Base-by-base conservation (phyloP, 2,888 invertebrate species). In the Tinea trinotella region DNA sequence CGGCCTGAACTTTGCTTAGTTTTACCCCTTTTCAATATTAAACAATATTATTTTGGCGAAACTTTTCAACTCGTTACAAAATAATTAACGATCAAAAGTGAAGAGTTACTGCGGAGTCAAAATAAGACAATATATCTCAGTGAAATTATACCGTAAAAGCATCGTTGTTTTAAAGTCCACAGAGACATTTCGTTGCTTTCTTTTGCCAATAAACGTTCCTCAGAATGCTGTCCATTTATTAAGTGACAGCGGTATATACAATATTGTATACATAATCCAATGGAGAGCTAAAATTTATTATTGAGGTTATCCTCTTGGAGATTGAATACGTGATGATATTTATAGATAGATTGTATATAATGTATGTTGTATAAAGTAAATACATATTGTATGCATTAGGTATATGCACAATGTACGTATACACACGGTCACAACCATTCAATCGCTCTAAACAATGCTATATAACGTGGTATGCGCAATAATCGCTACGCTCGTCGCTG, bases 161-260 rank as follows among this genome's bases (percentile, higher is more conserved):
- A 50, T 50, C 50, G 24, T 13, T 24, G 24, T 50, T 50, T 50
- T 50, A 24, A 50, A 50, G 50, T 50, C 18, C 15, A 2, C 19
- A 3, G 5, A 46, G 46, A 18, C 17, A 44, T 44, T 44, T 17
- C 44, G 44, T 3, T 17, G 13, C 15, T 46, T 19, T 46, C 46
- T 17, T 19, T 40, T 1, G 46, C 3, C 46, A 46, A 46, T 46
- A 46, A 46, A 19, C 46, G 46, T 46, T 46, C 19, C 19, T 10
- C 3, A 40, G 40, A 15, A 15, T 40, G 7, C 6, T 1, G 40
- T 2, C 13, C 40, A 12, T 4, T 7, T 15, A 6, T 2, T 2
- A n/a, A 40, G 40, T 13, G 30, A n/a, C 7, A 22, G 22, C 22
- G 22, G 22, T 22, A n/a, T n/a, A n/a, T n/a, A n/a, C n/a, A n/a